These are phyloP conservation scores for Liopterus haemorrhoidalis DNA, from an alignment of 2,888 invertebrate species.

Conservation along the genomic window DNA sequence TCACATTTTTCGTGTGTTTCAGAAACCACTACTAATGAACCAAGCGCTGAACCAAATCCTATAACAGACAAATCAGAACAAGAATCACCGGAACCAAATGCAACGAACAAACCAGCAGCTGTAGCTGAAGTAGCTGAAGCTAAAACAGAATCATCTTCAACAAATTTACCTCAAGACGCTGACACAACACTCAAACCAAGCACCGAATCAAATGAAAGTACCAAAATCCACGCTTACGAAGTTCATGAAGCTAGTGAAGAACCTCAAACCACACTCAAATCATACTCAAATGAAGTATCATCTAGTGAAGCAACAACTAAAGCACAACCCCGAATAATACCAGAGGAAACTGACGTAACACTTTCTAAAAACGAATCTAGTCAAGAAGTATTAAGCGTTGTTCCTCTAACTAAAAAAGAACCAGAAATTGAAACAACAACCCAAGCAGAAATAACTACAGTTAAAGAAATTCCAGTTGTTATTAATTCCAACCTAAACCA, in stretches of 20 bases:
- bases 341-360: too few relatives aligned
- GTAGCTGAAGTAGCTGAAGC: conserved; percentile 12
- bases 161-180: not conserved
- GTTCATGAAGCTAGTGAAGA: conserved; percentile 3
- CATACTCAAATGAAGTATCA: conserved; percentile 1
- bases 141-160: conserved; percentile 6
- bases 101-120: conserved; percentile 14
- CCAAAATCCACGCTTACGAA: not conserved
- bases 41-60: not conserved
- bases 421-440: conserved; percentile 11
- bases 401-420: conserved; percentile 10
- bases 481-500: conserved; percentile 1
- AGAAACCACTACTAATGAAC: not conserved
- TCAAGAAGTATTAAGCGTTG: conserved; percentile 1
- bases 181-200: not conserved
- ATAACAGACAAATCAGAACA: too few relatives aligned
- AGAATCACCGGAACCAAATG: not conserved
- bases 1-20: not conserved
- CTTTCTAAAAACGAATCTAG: conserved; percentile 1
- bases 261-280: too few relatives aligned
- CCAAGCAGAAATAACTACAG: conserved; percentile 13
- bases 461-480: conserved; percentile 4
- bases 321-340: too few relatives aligned
- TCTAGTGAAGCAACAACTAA: conserved; percentile 9
- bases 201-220: too few relatives aligned